These are phyloP conservation scores for Diplodus sargus DNA, from an alignment of 2,797 vertebrate species.

Conservation along the genomic window DNA sequence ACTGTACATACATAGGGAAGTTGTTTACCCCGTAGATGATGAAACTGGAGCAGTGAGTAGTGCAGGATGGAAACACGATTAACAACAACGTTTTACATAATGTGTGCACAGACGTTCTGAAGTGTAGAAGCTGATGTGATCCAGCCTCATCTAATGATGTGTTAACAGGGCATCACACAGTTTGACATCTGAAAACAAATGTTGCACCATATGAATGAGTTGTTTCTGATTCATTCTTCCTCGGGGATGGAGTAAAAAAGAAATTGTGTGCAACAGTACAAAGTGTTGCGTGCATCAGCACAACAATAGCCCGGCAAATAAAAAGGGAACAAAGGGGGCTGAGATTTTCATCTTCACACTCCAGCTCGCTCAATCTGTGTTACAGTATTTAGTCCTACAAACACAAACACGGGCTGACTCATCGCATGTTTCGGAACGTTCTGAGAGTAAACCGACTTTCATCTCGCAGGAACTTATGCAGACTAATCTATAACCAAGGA, in stretches of 20 bases:
- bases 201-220: neutral
- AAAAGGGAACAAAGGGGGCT: neutral
- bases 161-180: neutral
- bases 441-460: slow-evolving; percentile 36
- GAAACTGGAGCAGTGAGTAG: neutral
- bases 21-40: slow-evolving; percentile 9
- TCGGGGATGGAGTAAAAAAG: neutral
- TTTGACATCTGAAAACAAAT: neutral
- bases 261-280: neutral
- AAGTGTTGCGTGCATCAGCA: neutral
- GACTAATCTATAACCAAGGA: slow-evolving; percentile 32
- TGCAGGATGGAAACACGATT: neutral
- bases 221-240: neutral
- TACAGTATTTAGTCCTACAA: slow-evolving; percentile 20
- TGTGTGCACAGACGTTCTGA: neutral
- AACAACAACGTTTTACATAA: neutral
- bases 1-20: neutral
- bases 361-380: neutral
- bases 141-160: neutral
- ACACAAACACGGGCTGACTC: slow-evolving; percentile 29
- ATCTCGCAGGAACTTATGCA: slow-evolving; percentile 30
- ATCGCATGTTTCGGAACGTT: slow-evolving; percentile 15
- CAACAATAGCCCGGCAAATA: neutral
- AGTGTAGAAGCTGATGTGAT: neutral
- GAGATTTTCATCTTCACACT: slow-evolving; percentile 5